These are phyloP conservation scores for Pristionchus exspectatus DNA, from an alignment of 2,888 invertebrate species.

Conservation along the genomic window DNA sequence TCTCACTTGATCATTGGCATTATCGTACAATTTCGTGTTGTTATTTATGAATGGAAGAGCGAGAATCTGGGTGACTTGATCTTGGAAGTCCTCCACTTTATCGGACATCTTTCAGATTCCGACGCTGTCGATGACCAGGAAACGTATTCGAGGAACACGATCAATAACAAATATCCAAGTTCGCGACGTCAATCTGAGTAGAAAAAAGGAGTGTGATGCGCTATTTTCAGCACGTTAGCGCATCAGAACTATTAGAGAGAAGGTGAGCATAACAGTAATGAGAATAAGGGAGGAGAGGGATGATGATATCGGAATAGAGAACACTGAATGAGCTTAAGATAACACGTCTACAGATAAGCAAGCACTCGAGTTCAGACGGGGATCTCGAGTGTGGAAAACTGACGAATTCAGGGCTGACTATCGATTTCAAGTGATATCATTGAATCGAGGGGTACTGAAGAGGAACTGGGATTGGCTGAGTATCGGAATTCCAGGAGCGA, in stretches of 20 bases:
- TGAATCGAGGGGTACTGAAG: too few relatives aligned
- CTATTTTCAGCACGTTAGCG: neutral
- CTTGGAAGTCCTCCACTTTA: neutral
- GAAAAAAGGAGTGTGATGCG: neutral
- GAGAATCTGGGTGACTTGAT: constrained; percentile 45
- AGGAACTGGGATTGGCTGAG: too few relatives aligned
- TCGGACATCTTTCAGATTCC: neutral
- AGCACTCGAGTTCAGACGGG: neutral
- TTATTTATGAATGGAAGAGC: constrained; percentile 38
- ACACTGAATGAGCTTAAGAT: neutral
- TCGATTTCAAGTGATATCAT: too few relatives aligned
- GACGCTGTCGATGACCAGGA: neutral
- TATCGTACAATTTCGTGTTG: constrained; percentile 43
- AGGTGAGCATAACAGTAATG: constrained; percentile 2
- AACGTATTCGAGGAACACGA: neutral
- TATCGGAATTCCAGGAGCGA: neutral
- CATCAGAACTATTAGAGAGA: neutral
- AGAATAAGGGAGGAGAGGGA: neutral
- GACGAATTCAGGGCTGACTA: neutral
- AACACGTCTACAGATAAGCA: neutral
- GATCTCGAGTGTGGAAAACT: neutral
- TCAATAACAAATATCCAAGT: neutral
- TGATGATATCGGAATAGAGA: neutral
- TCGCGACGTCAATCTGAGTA: neutral
- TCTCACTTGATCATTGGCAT: constrained; percentile 14